Percentiles rank a stretch among this genome's conserved stretches.
Conservation (phyloP, 2,888 invertebrate genomes). For the Synergus laeviventris region DNA sequence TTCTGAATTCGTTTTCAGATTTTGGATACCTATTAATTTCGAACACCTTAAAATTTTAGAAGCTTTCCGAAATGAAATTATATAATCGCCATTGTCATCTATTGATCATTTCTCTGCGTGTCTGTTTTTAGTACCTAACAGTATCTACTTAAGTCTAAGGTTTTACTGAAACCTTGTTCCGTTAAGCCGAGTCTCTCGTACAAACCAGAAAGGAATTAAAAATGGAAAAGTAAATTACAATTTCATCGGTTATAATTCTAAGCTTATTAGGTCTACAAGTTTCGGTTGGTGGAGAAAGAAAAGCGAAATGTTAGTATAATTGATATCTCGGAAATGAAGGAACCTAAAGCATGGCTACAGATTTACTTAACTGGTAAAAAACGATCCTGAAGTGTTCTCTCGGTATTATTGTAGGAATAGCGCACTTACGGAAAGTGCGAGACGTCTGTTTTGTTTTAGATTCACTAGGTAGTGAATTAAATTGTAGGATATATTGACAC, state of each 20-base stretch:
- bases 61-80: neutral
- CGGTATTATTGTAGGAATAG: constrained; percentile 12
- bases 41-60: neutral
- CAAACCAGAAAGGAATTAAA: neutral
- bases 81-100: constrained; percentile 28
- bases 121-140: constrained; percentile 57
- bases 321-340: constrained; percentile 12
- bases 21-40: neutral
- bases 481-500: constrained; percentile 36
- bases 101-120: constrained; percentile 41
- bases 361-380: constrained; percentile 54
- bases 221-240: neutral
- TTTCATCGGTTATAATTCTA: constrained; percentile 7
- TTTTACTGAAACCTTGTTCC: constrained; percentile 52
- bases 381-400: constrained; percentile 43
- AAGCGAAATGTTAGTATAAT: neutral
- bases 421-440: constrained; percentile 4
- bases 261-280: neutral
- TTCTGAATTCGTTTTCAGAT: neutral
- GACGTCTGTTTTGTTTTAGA: neutral
- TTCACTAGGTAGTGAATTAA: constrained; percentile 33
- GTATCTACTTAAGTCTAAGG: constrained; percentile 66
- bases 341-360: constrained; percentile 51
- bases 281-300: neutral
- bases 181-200: constrained; percentile 52